Conservation (phyloP, 2,797 vertebrate species). For the Phrynocephalus vlangalii region DNA sequence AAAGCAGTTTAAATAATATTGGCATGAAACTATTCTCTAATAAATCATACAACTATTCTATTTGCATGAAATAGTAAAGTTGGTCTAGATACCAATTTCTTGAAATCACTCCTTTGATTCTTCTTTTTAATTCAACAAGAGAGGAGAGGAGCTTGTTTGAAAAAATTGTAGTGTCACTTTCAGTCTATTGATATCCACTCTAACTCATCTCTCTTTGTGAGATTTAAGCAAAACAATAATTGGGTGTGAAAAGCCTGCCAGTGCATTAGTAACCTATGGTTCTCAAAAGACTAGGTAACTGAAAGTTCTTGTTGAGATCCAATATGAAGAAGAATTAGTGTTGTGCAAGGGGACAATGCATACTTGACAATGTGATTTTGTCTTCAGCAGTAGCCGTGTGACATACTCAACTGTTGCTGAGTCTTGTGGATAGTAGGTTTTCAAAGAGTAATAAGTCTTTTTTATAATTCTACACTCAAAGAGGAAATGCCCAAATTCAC, state of each 20-base stretch:
- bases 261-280: conserved; percentile 55
- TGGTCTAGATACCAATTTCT: background rate
- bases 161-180: conserved; percentile 10
- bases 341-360: conserved; percentile 40
- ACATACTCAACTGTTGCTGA: background rate
- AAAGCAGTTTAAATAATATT: background rate
- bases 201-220: conserved; percentile 25
- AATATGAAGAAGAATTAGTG: conserved; percentile 57
- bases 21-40: background rate
- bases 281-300: conserved; percentile 51
- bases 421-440: background rate
- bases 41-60: background rate
- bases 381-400: conserved; percentile 31
- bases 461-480: background rate
- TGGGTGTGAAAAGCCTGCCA: conserved; percentile 47
- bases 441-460: background rate
- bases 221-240: conserved; percentile 26
- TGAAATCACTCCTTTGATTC: background rate
- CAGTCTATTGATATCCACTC: background rate
- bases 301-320: conserved; percentile 49
- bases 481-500: background rate
- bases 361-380: conserved; percentile 16
- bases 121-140: conserved; percentile 1
- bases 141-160: background rate
- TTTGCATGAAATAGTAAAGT: background rate